Percentiles rank a stretch among this genome's conserved stretches.
phyloP scores from a whole-genome alignment of 2,113 vertebrate species.

The Platichthys flesus region DNA sequence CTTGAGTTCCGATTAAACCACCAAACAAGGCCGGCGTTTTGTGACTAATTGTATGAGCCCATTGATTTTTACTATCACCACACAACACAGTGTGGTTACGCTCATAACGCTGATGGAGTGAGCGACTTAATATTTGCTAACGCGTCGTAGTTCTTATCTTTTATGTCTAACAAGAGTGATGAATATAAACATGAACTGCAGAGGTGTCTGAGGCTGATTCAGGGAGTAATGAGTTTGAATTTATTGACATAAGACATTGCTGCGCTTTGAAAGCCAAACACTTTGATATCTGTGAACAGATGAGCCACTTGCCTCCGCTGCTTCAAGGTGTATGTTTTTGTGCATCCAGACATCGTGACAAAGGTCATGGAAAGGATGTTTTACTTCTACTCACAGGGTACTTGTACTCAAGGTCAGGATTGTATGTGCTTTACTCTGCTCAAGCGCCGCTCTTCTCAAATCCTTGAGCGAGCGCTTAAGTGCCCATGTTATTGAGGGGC shows the following conservation, averaged over 20 bases:
- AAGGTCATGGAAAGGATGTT: slow-evolving; percentile 3
- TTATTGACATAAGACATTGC: slow-evolving; percentile 54
- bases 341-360: slow-evolving; percentile 12
- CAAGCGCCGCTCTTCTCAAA: slow-evolving; percentile 31
- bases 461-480: slow-evolving; percentile 65
- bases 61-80: slow-evolving; percentile 32
- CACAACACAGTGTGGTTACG: slow-evolving; percentile 9
- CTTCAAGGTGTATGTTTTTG: slow-evolving; percentile 56
- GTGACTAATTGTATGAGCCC: slow-evolving; percentile 31
- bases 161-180: slow-evolving; percentile 61
- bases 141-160: slow-evolving; percentile 42
- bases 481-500: slow-evolving; percentile 57
- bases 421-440: slow-evolving; percentile 24
- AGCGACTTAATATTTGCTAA: slow-evolving; percentile 51
- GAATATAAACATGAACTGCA: slow-evolving; percentile 76
- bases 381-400: neutral
- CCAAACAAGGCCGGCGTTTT: slow-evolving; percentile 2
- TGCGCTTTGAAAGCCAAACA: slow-evolving; percentile 69
- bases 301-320: slow-evolving; percentile 40
- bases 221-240: slow-evolving; percentile 60
- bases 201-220: slow-evolving; percentile 66
- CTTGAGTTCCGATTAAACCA: slow-evolving; percentile 15
- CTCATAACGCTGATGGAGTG: slow-evolving; percentile 13
- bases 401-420: slow-evolving; percentile 22
- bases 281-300: slow-evolving; percentile 57